Conservation (phyloP, 1,140 invertebrate genomes). For the Tetramorium alpestre region DNA sequence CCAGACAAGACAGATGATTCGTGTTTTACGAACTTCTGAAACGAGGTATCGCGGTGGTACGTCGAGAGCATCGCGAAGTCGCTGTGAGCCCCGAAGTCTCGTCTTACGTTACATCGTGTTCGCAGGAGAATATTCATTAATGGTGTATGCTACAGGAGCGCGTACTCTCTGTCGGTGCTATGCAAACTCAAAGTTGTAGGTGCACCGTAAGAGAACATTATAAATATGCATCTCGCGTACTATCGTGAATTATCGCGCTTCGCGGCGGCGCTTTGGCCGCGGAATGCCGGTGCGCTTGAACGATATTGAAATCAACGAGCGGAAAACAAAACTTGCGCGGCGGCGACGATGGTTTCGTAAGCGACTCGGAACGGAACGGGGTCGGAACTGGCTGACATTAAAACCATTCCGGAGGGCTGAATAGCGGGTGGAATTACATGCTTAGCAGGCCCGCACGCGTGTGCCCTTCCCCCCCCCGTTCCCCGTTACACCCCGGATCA, state of each 20-base stretch:
- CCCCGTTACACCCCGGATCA: background rate
- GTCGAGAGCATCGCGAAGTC: conserved; percentile 45
- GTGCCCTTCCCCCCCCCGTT: background rate
- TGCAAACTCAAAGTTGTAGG: conserved; percentile 57
- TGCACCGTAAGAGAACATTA: conserved; percentile 60
- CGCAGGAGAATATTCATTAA: conserved; percentile 61
- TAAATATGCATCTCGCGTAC: conserved; percentile 59
- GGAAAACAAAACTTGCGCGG: conserved; percentile 59
- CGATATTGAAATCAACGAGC: conserved; percentile 76
- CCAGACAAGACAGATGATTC: conserved; percentile 24
- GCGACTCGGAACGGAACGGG: conserved; percentile 29
- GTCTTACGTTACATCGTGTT: conserved; percentile 59
- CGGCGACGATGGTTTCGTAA: background rate
- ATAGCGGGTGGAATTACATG: background rate
- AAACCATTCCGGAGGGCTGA: conserved; percentile 9
- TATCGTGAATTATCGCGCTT: conserved; percentile 57
- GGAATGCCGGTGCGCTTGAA: conserved; percentile 35
- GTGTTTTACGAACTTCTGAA: conserved; percentile 49
- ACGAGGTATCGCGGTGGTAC: conserved; percentile 6
- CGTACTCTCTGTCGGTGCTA: conserved; percentile 51
- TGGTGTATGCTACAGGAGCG: conserved; percentile 44
- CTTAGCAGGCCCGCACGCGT: background rate
- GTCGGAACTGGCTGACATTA: conserved; percentile 27
- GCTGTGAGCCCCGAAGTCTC: conserved; percentile 44
- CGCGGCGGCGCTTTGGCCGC: background rate